phyloP scores from a whole-genome alignment of 2,113 vertebrate species.

The Phyllostomus discolor region DNA sequence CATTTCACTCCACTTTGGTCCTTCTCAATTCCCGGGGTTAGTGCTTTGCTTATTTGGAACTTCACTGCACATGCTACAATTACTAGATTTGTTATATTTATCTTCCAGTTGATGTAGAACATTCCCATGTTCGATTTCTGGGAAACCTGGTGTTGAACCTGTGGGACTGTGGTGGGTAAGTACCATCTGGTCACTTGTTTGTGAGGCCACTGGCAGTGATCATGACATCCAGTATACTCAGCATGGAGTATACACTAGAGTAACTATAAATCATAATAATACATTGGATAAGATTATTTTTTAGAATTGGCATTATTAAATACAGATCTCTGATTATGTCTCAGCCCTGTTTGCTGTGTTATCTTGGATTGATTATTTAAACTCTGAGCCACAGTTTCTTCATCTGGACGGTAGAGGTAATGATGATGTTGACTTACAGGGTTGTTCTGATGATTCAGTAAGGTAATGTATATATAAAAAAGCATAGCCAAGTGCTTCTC shows the following conservation, averaged over 20 bases:
- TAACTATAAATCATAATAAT: slow-evolving; percentile 21
- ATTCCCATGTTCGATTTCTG: slow-evolving; percentile 97
- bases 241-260: background rate
- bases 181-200: slow-evolving; percentile 30
- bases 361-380: slow-evolving; percentile 13
- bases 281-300: slow-evolving; percentile 6
- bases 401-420: background rate
- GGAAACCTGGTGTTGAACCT: slow-evolving; percentile 98
- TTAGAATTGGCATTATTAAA: slow-evolving; percentile 7
- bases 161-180: slow-evolving; percentile 99
- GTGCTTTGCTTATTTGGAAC: slow-evolving; percentile 46
- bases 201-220: background rate
- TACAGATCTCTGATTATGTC: slow-evolving; percentile 8
- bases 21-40: slow-evolving; percentile 56
- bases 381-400: background rate
- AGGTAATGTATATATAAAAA: background rate
- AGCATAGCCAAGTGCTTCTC: background rate
- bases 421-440: background rate
- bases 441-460: background rate
- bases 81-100: slow-evolving; percentile 60
- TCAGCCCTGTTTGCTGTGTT: slow-evolving; percentile 35
- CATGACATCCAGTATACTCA: background rate
- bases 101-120: slow-evolving; percentile 95
- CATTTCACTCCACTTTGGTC: slow-evolving; percentile 74
- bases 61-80: background rate